Percentiles rank a stretch among this genome's conserved stretches.
These are phyloP conservation scores for Mythimna ferrago DNA, from an alignment of 2,888 invertebrate species.

Conservation along the genomic window DNA sequence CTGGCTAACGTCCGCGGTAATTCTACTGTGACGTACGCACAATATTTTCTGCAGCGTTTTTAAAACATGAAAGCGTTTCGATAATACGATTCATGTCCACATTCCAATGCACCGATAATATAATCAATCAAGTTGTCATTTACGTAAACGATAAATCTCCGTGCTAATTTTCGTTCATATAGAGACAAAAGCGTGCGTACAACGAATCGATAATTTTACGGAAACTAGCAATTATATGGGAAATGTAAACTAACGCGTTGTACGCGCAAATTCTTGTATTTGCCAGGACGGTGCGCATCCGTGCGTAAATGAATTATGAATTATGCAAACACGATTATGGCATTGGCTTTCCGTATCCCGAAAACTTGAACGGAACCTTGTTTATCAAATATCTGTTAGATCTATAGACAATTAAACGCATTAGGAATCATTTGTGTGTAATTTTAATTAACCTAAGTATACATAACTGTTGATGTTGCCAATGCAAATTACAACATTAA, in stretches of 20 bases:
- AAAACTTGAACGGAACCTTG: constrained; percentile 45
- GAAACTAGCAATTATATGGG: constrained; percentile 60
- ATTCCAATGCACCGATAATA: constrained; percentile 68
- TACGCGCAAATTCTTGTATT: constrained; percentile 61
- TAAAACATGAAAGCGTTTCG: constrained; percentile 65
- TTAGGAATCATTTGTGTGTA: constrained; percentile 25
- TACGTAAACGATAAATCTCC: constrained; percentile 59
- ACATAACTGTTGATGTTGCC: constrained; percentile 28
- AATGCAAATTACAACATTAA: constrained; percentile 36
- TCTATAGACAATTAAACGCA: constrained; percentile 25
- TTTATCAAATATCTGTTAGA: constrained; percentile 22
- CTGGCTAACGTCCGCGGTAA: constrained; percentile 50
- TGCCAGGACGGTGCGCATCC: constrained; percentile 59
- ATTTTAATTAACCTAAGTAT: constrained; percentile 37
- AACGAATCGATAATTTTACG: constrained; percentile 50
- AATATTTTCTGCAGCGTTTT: constrained; percentile 59
- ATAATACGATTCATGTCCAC: constrained; percentile 67
- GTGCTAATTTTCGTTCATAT: constrained; percentile 46
- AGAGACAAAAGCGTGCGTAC: constrained; percentile 56
- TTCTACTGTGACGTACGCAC: constrained; percentile 58
- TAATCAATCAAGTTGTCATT: constrained; percentile 61
- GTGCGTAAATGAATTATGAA: constrained; percentile 63
- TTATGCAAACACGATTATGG: constrained; percentile 55
- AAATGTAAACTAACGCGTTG: constrained; percentile 49
- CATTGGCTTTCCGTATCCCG: constrained; percentile 55